Percentiles rank a stretch among this genome's conserved stretches.
These are phyloP conservation scores for Zapornia atra DNA, from an alignment of 2,113 vertebrate genomes.

Conservation along the genomic window DNA sequence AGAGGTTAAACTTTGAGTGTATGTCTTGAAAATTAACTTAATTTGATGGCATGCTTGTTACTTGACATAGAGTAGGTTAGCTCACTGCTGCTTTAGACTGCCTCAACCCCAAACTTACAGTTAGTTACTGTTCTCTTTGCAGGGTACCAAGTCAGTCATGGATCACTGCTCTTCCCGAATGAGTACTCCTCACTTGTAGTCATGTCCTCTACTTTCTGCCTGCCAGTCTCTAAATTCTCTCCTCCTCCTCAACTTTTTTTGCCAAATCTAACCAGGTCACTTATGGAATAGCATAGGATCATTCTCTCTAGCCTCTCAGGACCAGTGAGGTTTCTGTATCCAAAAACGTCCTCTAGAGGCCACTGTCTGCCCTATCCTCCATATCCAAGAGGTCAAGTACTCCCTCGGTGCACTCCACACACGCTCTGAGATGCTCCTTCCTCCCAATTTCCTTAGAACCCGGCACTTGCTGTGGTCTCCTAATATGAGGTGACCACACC, in stretches of 20 bases:
- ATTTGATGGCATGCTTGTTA: neutral
- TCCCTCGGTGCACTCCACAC: neutral
- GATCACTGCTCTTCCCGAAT: neutral
- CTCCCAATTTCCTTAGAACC: neutral
- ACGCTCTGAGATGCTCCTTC: neutral
- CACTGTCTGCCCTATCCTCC: conserved; percentile 36
- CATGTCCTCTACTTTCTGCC: neutral
- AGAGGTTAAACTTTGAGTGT: neutral
- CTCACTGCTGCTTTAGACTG: neutral
- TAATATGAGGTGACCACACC: neutral
- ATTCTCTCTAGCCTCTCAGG: neutral
- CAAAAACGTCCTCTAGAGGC: conserved; percentile 48
- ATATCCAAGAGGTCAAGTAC: neutral
- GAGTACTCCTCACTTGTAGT: neutral
- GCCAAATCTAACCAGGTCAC: neutral
- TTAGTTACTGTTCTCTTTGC: neutral
- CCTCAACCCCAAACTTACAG: neutral
- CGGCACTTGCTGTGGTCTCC: neutral
- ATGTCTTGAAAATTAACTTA: neutral
- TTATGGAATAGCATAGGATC: neutral
- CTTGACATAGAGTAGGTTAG: neutral
- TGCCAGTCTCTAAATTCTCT: neutral
- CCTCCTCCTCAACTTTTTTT: neutral
- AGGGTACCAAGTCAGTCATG: neutral
- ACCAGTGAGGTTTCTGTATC: neutral